Evolutionary conservation across 2,888 invertebrate species (phyloP), one percentile per base, ranked within the genome.

Genomic region (Opisthograptis luteolata): DNA sequence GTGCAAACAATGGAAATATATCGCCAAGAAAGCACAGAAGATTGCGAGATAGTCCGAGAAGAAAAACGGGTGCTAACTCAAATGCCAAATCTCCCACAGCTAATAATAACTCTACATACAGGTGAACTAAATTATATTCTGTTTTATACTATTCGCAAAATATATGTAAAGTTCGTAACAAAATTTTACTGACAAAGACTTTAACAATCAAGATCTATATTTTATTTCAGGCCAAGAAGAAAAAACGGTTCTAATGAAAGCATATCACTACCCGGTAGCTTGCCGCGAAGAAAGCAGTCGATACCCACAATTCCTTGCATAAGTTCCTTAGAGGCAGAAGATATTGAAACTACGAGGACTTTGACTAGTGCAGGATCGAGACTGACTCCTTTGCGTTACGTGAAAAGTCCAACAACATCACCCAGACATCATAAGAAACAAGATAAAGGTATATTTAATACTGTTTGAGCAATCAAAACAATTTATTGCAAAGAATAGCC

Each of bases 11-110:
- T 57, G 91, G 91, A 31, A 91, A 85, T 65, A 65, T 88, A 55
- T 93, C 93, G 7, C 92, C 93, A 31, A 91, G 93, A 57, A 93
- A 93, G 78, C 88, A 91, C 55, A 92, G 93, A 66, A 91, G 94
- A 51, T 84, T 91, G 45, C 87, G 94, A 49, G 94, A 95, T 52
- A 94, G 93, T 68, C 93, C 94, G 0, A 80, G 94, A 66, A 90
- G 94, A 70, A 94, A 94, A 81, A 92, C 93, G 17, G 83, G 81
- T n/a, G 81, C 91, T 54, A 90, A 88, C 61, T 87, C 91, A 32
- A 79, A 81, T 43, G 91, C 92, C 0, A 91, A 93, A 71, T 93
- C 93, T 30, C 93, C 93, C 6, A 90, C 84, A 34, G 59, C 73
- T 10, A 84, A 71, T 52, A 91, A 87, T 52, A 84, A 87, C 59